Evolutionary conservation across 2,113 vertebrate species (phyloP), one percentile per base, ranked within the genome.

Genomic region (Neogale vison): DNA sequence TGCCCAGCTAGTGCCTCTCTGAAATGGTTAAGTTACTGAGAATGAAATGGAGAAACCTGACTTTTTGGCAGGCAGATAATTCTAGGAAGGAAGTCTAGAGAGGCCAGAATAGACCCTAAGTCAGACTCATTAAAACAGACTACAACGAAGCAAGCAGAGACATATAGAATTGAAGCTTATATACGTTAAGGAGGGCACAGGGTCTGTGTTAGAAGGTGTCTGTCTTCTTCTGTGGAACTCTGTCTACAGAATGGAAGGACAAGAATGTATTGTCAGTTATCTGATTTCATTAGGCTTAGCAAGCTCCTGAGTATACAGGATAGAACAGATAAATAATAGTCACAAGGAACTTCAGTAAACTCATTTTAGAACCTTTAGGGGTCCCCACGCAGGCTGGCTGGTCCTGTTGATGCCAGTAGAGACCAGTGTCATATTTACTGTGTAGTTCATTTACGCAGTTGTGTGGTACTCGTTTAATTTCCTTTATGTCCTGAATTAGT

Each of bases 401-500:
- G 17, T 74, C 12, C n/a, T 45, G 0, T 94, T 80, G 71, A 61
- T 90, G 39, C 11, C 34, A 52, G 50, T 11, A 18, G 94, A 76
- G 24, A 90, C 5, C 4, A 61, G 17, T 31, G 85, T 26, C 18
- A 10, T 59, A 55, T 82, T 82, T 71, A 39, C 39, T 61, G 57
- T 85, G 11, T 18, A 72, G 63, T 79, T 93, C 34, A 90, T 55
- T 23, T 47, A 3, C 7, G n/a, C 3, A 29, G 10, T 82, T 83
- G 7, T 71, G 36, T 89, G n/a, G 10, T 65, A n/a, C 63, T 84
- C 0, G 0, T 45, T 93, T 61, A 63, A 42, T 89, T 85, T 91
- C 57, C 24, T 91, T 93, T 86, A 57, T 34, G 79, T 95, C 31
- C 23, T 95, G 65, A 95, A 67, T 90, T 77, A 59, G 13, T 76